phyloP scores from a whole-genome alignment of 2,888 invertebrate genomes.

The Pristionchus mayeri region DNA sequence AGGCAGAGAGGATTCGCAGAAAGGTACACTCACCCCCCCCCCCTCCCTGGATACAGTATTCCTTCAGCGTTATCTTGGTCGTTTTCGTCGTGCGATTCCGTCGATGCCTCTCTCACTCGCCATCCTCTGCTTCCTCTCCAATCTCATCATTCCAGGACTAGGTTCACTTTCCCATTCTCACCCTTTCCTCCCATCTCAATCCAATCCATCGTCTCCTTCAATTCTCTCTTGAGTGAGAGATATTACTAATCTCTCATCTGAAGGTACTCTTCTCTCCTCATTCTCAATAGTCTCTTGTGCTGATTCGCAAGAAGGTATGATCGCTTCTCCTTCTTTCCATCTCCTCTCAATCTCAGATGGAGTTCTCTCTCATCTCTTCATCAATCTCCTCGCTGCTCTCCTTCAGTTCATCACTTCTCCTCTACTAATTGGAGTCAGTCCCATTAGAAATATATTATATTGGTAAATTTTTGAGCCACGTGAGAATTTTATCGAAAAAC shows the following conservation, averaged over 20 bases:
- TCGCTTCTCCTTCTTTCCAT: too few relatives aligned
- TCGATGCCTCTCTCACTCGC: slow-evolving; percentile 78
- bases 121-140: slow-evolving; percentile 74
- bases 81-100: slow-evolving; percentile 78
- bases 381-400: slow-evolving; percentile 4
- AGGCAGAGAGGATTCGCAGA: slow-evolving; percentile 56
- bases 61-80: slow-evolving; percentile 81
- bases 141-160: slow-evolving; percentile 75
- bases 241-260: neutral
- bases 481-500: too few relatives aligned
- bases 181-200: neutral
- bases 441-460: too few relatives aligned
- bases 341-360: too few relatives aligned
- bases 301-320: too few relatives aligned
- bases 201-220: neutral
- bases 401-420: slow-evolving; percentile 26
- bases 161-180: slow-evolving; percentile 61
- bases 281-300: slow-evolving; percentile 32
- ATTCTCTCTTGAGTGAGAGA: neutral
- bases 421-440: slow-evolving; percentile 30
- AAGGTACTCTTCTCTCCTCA: slow-evolving; percentile 34
- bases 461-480: too few relatives aligned
- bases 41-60: too few relatives aligned
- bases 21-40: slow-evolving; percentile 21
- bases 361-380: neutral